Evolutionary conservation across 2,888 invertebrate genomes (phyloP), one percentile per base, ranked within the genome.

Genomic region (Lypha dubia): DNA sequence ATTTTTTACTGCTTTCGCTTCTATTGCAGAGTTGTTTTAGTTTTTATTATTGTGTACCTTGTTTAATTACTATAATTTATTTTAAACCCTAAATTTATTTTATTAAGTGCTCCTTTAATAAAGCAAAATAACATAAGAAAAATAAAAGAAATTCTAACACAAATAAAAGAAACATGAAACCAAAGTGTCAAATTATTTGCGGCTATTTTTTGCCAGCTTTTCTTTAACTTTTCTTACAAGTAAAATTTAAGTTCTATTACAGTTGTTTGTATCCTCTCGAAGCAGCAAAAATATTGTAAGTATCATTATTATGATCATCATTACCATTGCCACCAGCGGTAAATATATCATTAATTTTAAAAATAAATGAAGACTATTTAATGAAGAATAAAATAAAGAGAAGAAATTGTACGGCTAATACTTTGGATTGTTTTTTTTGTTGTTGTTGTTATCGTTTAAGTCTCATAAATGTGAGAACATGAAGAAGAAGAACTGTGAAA

Each of bases 301-400:
- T 17, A 58, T 35, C 58, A 35, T 35, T 35, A 35, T 49, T n/a
- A 49, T 46, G 17, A 46, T 49, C 49, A 8, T 49, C 49, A 49
- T 20, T 9, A 49, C 5, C 46, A 46, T 46, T 17, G 11, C 20
- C 17, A 1, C 17, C 17, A 35, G 35, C 11, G 11, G 6, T 15
- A 32, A 2, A 38, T 62, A 62, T 51, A 70, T 70, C 51, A 70
- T 77, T 51, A 41, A 77, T 77, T 60, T 70, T 77, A 13, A 62
- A 51, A 77, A 77, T 70, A 62, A 70, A 70, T 77, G 77, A 70
- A 62, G 68, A 60, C 49, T 70, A 77, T 70, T 77, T 77, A 62
- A 68, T 51, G 17, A 35, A n/a, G 32, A 49, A 68, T 9, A 7
- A 49, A 15, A 49, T 51, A 22, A 17, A 5, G 20, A 15, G 20